Base-by-base conservation (phyloP, 2,888 invertebrate species). In the Dermolepida albohirtum region DNA sequence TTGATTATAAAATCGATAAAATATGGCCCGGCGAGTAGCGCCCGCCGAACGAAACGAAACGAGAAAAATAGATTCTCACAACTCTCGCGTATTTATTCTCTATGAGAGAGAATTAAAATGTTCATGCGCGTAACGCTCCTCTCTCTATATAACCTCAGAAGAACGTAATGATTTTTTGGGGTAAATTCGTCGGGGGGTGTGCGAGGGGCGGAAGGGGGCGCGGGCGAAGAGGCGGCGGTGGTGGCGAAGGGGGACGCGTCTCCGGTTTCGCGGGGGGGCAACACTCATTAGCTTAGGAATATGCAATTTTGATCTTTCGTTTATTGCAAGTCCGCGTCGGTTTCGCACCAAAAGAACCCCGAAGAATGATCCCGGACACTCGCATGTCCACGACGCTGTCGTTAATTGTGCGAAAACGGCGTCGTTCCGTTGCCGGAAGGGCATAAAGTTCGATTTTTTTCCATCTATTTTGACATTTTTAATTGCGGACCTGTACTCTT, bases 101-200 rank as follows among this genome's bases (percentile, higher is more conserved):
- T 63, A 63, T 47, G 64, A 59, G 44, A 63, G 78, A 79, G 82
- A 82, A 83, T 83, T 83, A 83, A 83, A 82, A 83, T 82, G 83
- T 83, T 80, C 82, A 81, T 82, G 83, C 83, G 83, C 67, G 67
- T 63, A 69, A 63, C 69, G 69, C 54, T 39, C 11, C 59, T 62
- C 59, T 47, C 59, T 62, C 59, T 62, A 62, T 62, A 66, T 57
- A 66, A 69, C 69, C 64, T 68, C 66, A 83, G 86, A 87, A 87
- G 86, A 86, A 90, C 90, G 90, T 91, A 91, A 91, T 91, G 91
- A 91, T 91, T 91, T 91, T 91, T 91, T 91, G 91, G 90, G 90
- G 89, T 89, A 90, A 90, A 90, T 90, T 89, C 75, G 51, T 47
- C 49, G 69, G 64, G 66, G 64, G 64, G 62, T 51, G 57, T 47